A percentile compares a stretch with the other conserved stretches of the same genome.
These are phyloP conservation scores for Micoletzkya japonica DNA, from an alignment of 2,888 invertebrate species.

Conservation along the genomic window DNA sequence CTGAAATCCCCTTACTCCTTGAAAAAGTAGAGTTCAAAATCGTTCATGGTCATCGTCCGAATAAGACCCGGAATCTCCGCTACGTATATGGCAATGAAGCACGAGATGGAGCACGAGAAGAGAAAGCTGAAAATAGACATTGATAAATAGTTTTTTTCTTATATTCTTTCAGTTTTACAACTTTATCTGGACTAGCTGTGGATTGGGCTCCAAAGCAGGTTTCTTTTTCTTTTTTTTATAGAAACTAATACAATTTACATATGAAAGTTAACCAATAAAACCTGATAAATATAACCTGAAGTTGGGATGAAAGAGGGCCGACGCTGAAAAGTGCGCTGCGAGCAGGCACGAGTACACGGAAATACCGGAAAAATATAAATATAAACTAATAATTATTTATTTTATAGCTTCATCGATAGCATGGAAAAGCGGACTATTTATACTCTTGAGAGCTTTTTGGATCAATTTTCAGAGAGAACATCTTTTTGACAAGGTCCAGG, in stretches of 20 bases:
- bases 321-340: constrained; percentile 8
- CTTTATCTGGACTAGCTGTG: background rate
- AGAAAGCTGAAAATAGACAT: constrained; percentile 21
- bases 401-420: too few species aligned
- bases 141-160: too few species aligned
- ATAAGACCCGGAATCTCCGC: constrained; percentile 10
- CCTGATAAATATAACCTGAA: too few species aligned
- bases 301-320: constrained; percentile 11
- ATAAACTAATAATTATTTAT: too few species aligned
- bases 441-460: too few species aligned
- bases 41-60: background rate
- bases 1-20: too few species aligned
- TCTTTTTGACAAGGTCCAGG: background rate
- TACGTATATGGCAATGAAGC: constrained; percentile 16
- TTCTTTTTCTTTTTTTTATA: background rate
- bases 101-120: constrained; percentile 17
- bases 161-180: background rate
- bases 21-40: background rate
- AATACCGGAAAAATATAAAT: background rate
- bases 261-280: too few species aligned
- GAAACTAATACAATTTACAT: too few species aligned
- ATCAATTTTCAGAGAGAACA: too few species aligned
- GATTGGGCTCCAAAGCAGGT: background rate
- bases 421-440: too few species aligned
- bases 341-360: background rate